These are phyloP conservation scores for Emys orbicularis DNA, from an alignment of 2,797 vertebrate species.

Conservation along the genomic window DNA sequence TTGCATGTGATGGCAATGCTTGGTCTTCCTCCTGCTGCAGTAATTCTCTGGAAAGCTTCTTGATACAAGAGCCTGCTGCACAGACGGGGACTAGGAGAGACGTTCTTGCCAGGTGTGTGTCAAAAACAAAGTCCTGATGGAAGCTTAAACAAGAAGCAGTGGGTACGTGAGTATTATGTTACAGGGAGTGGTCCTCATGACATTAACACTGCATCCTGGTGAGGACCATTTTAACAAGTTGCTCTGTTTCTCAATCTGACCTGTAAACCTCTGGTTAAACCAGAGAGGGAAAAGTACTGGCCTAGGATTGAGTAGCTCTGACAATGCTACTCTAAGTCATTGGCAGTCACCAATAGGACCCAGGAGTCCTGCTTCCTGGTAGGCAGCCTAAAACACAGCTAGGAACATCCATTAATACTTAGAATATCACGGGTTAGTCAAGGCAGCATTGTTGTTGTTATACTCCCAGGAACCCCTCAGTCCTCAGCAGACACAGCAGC, in stretches of 20 bases:
- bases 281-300: background rate
- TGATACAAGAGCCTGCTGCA: background rate
- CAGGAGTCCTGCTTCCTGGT: background rate
- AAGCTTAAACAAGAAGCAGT: background rate
- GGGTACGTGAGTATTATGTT: background rate
- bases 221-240: background rate
- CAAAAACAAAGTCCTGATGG: background rate
- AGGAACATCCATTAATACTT: background rate
- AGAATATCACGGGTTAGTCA: background rate
- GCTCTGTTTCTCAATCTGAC: background rate
- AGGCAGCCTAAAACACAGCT: background rate
- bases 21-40: background rate
- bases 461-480: no score
- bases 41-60: background rate
- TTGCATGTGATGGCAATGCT: background rate
- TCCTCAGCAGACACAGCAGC: background rate
- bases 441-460: background rate
- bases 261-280: background rate
- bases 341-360: background rate
- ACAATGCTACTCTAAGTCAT: no score
- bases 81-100: background rate
- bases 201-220: background rate
- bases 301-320: background rate
- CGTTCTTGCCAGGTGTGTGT: fast-evolving
- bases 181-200: background rate